Evolutionary conservation across 2,888 invertebrate species (phyloP).

Genomic region (Xylophagus ater): DNA sequence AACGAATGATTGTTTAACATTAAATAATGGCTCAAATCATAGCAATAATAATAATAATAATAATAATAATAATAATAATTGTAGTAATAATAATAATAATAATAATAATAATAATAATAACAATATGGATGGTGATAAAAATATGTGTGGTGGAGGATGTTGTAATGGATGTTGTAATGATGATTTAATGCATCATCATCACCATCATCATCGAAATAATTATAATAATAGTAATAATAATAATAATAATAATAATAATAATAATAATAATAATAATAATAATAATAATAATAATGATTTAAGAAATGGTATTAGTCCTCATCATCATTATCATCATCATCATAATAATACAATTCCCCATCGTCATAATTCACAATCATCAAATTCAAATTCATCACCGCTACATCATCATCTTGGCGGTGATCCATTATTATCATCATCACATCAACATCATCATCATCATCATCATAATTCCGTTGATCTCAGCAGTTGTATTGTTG

Average conservation of each 20-base stretch:
- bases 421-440: conserved; percentile 34
- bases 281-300: conserved; percentile 17
- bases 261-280: conserved; percentile 14
- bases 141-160: too few species aligned
- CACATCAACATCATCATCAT: conserved; percentile 25
- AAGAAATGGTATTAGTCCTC: too few species aligned
- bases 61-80: conserved; percentile 13
- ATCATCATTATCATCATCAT: conserved; percentile 2
- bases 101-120: background rate
- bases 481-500: conserved; percentile 30
- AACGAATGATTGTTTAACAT: conserved; percentile 5
- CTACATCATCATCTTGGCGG: conserved; percentile 22
- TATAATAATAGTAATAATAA: conserved; percentile 10
- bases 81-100: conserved; percentile 4
- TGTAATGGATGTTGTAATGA: too few species aligned
- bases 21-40: conserved; percentile 4
- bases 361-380: conserved; percentile 13
- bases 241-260: conserved; percentile 10
- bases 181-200: conserved; percentile 1
- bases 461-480: conserved; percentile 24
- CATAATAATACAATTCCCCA: background rate
- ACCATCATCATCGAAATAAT: conserved; percentile 3
- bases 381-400: conserved; percentile 19
- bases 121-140: too few species aligned
- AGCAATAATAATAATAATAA: conserved; percentile 19